phyloP scores from a whole-genome alignment of 2,113 vertebrate species.

The Microcebus murinus region DNA sequence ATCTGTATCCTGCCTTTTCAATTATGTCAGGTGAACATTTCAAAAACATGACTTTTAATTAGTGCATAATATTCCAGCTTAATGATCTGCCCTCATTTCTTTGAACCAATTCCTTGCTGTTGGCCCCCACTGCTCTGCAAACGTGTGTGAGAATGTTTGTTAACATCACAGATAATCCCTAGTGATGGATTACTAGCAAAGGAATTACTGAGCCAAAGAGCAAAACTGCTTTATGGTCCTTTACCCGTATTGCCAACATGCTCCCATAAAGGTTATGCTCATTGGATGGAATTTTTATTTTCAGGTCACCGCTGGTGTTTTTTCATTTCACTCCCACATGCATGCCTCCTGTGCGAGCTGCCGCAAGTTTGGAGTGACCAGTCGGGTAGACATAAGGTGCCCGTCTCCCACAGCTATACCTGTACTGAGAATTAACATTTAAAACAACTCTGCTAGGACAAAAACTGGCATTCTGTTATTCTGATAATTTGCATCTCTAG shows the following conservation, averaged over 20 bases:
- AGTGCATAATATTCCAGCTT: background rate
- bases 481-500: background rate
- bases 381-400: background rate
- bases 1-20: background rate
- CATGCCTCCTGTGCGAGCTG: background rate
- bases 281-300: background rate
- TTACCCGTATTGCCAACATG: background rate
- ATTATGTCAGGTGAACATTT: background rate
- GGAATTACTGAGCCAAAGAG: background rate
- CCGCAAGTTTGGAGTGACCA: background rate
- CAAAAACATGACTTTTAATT: conserved; percentile 23
- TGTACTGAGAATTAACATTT: background rate
- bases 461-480: background rate
- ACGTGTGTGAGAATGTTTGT: background rate
- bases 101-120: background rate
- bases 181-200: background rate
- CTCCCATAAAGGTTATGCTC: background rate
- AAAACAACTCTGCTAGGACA: background rate
- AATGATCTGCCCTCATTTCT: background rate
- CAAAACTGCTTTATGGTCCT: background rate
- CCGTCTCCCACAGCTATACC: background rate
- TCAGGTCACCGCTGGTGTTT: background rate
- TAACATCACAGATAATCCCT: background rate
- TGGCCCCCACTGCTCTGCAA: background rate
- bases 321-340: background rate